Evolutionary conservation across 2,888 invertebrate genomes (phyloP).

Genomic region (Hypolimnas misippus): DNA sequence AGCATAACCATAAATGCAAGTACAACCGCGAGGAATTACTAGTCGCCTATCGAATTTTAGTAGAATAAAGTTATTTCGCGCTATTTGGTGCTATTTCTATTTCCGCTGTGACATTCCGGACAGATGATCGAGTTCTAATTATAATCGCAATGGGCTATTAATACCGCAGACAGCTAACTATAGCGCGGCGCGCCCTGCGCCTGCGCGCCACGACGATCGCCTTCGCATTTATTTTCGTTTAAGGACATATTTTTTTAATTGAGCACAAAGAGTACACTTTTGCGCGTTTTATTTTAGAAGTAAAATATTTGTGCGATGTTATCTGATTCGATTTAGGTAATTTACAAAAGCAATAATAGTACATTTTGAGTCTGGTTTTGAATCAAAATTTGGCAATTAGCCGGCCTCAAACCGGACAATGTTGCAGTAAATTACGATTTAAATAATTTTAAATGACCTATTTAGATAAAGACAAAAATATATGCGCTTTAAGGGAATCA

Average conservation of each 20-base stretch:
- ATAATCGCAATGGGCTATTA: slow-evolving; percentile 48
- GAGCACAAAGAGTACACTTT: neutral
- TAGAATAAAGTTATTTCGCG: neutral
- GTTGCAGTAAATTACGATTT: too few species aligned
- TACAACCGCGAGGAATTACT: too few species aligned
- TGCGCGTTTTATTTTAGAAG: neutral
- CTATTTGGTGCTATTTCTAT: slow-evolving; percentile 19
- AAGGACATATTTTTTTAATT: slow-evolving; percentile 14
- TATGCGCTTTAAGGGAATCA: neutral
- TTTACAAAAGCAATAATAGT: too few species aligned
- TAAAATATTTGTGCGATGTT: too few species aligned
- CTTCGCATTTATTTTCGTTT: slow-evolving; percentile 22
- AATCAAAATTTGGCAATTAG: too few species aligned
- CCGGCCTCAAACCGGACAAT: too few species aligned
- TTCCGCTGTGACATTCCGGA: slow-evolving; percentile 32
- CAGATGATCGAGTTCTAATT: slow-evolving; percentile 30
- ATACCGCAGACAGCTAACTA: slow-evolving; percentile 54
- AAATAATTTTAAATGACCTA: too few species aligned
- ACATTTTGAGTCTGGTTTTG: too few species aligned
- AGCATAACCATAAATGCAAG: too few species aligned
- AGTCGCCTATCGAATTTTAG: neutral
- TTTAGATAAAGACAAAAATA: too few species aligned
- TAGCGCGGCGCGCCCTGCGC: slow-evolving; percentile 13
- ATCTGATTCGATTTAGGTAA: neutral
- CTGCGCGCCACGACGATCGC: slow-evolving; percentile 14